phyloP scores from a whole-genome alignment of 2,113 vertebrate species.

The Ailurus styani region DNA sequence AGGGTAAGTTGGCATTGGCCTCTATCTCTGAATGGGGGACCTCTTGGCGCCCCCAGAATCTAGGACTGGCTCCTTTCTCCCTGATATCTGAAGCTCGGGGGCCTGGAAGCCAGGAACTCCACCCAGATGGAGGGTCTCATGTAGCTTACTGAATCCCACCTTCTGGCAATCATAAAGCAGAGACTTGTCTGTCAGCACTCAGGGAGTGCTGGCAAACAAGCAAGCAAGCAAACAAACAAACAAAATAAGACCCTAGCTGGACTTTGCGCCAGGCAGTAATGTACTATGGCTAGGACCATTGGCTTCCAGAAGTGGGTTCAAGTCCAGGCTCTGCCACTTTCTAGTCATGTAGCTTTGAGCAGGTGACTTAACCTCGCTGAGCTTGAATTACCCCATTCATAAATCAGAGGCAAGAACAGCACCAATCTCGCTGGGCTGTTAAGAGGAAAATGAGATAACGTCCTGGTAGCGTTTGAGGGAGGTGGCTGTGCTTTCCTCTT shows the following conservation, averaged over 20 bases:
- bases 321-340: not conserved
- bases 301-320: not conserved
- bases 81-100: not conserved
- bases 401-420: not conserved
- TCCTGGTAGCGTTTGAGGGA: not conserved
- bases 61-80: not conserved
- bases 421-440: not conserved
- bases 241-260: not conserved
- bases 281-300: not conserved
- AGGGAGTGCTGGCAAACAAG: not conserved
- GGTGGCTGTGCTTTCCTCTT: not conserved
- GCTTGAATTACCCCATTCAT: not conserved
- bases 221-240: too few species aligned
- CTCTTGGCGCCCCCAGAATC: not conserved
- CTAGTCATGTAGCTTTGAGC: not conserved
- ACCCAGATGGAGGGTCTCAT: not conserved
- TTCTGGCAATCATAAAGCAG: not conserved
- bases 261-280: not conserved
- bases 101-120: not conserved
- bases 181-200: not conserved
- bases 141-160: not conserved
- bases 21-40: not conserved
- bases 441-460: not conserved
- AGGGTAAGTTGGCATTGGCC: constrained; percentile 78
- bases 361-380: not conserved